Evolutionary conservation across 1,140 invertebrate species (phyloP).

Genomic region (Scaptomyza pallida): DNA sequence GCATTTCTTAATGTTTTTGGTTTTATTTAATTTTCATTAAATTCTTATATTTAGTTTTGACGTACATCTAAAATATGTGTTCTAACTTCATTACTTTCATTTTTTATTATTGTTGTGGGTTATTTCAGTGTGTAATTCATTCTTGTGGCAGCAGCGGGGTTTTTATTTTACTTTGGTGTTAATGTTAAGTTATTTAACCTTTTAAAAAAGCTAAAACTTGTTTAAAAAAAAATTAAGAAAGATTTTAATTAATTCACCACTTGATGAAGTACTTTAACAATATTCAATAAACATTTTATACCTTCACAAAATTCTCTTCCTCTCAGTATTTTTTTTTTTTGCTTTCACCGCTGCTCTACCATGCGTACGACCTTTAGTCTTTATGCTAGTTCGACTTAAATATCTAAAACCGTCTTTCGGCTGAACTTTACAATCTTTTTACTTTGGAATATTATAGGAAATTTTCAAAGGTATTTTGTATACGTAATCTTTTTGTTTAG

Average conservation of each 20-base stretch:
- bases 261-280: no score
- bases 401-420: conserved; percentile 42
- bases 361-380: neutral
- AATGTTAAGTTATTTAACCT: no score
- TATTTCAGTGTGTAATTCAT: conserved; percentile 20
- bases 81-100: conserved; percentile 38
- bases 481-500: neutral
- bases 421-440: conserved; percentile 69
- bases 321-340: neutral
- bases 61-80: conserved; percentile 78
- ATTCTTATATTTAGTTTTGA: conserved; percentile 77
- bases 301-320: no score
- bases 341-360: conserved; percentile 7
- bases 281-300: no score
- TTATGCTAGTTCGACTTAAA: conserved; percentile 22
- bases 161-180: no score
- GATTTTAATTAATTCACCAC: no score
- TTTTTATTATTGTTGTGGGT: conserved; percentile 32
- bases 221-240: no score
- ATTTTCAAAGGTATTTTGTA: conserved; percentile 12
- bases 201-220: no score
- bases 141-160: conserved; percentile 31
- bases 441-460: conserved; percentile 8
- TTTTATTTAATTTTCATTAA: conserved; percentile 15
- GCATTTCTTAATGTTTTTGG: conserved; percentile 53